Evolutionary conservation across 2,888 invertebrate species (phyloP).

Genomic region (Parapristionchus giblindavisi): DNA sequence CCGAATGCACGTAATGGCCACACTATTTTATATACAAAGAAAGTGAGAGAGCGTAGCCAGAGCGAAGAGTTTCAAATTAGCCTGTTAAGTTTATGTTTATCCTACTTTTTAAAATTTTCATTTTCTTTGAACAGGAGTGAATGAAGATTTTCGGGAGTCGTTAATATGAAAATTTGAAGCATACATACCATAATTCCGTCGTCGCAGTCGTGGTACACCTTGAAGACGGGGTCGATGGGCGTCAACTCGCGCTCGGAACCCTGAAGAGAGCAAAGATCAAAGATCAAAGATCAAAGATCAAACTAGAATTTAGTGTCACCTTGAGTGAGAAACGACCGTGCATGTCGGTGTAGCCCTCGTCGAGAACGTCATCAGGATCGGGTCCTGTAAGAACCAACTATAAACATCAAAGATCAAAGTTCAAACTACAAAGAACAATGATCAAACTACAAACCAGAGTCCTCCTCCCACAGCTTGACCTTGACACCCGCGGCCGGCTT

Average conservation of each 20-base stretch:
- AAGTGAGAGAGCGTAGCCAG: too few relatives aligned
- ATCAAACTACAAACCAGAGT: slow-evolving; percentile 40
- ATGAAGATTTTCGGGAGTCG: too few relatives aligned
- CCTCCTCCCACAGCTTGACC: slow-evolving; percentile 59
- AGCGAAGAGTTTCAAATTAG: too few relatives aligned
- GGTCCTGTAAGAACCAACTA: slow-evolving; percentile 34
- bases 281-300: neutral
- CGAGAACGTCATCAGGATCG: slow-evolving; percentile 46
- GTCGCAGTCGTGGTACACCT: slow-evolving; percentile 60
- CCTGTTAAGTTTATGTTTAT: too few relatives aligned
- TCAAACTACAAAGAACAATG: neutral
- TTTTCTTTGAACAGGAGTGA: too few relatives aligned
- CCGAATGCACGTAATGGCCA: too few relatives aligned
- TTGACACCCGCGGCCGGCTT: slow-evolving; percentile 56
- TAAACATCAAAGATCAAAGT: too few relatives aligned
- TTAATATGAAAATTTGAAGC: too few relatives aligned
- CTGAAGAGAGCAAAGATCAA: slow-evolving; percentile 30
- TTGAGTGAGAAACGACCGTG: slow-evolving; percentile 39
- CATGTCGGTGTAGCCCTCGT: slow-evolving; percentile 44
- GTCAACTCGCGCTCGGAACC: slow-evolving; percentile 56
- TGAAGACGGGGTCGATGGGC: slow-evolving; percentile 63
- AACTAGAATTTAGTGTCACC: neutral
- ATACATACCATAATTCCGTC: slow-evolving; percentile 53
- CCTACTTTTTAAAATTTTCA: too few relatives aligned
- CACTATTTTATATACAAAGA: too few relatives aligned